Evolutionary conservation across 2,113 vertebrate species (phyloP).

Genomic region (Axis porcinus): DNA sequence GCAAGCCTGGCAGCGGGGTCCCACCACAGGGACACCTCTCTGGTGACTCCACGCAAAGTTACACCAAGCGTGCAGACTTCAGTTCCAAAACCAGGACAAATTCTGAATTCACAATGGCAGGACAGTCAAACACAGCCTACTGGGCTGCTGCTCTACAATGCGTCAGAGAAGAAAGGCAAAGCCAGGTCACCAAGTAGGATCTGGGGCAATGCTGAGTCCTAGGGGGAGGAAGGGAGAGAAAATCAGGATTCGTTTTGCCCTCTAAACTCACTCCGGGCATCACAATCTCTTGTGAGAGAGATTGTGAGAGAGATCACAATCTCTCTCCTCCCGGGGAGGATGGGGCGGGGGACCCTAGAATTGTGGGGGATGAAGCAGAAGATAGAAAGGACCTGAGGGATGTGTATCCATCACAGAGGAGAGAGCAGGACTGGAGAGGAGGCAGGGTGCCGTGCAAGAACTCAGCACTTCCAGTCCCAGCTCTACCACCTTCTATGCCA

Average conservation of each 20-base stretch:
- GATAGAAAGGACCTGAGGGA: not conserved
- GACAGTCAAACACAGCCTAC: rapidly evolving
- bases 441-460: too few species aligned
- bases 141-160: rapidly evolving
- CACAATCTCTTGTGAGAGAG: too few species aligned
- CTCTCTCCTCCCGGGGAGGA: too few species aligned
- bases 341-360: rapidly evolving
- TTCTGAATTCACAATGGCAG: not conserved
- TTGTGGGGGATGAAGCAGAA: not conserved
- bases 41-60: rapidly evolving
- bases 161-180: not conserved
- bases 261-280: not conserved
- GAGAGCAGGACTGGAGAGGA: rapidly evolving
- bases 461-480: not conserved
- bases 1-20: rapidly evolving
- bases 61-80: rapidly evolving
- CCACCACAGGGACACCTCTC: not conserved
- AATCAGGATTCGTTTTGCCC: rapidly evolving
- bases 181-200: rapidly evolving
- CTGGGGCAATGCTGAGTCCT: not conserved
- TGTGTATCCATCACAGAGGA: rapidly evolving
- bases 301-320: too few species aligned
- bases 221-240: not conserved
- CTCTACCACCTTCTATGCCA: rapidly evolving
- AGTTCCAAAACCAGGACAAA: not conserved